These are phyloP conservation scores for Nixonia krombeini DNA, from an alignment of 1,140 invertebrate genomes.

Conservation along the genomic window DNA sequence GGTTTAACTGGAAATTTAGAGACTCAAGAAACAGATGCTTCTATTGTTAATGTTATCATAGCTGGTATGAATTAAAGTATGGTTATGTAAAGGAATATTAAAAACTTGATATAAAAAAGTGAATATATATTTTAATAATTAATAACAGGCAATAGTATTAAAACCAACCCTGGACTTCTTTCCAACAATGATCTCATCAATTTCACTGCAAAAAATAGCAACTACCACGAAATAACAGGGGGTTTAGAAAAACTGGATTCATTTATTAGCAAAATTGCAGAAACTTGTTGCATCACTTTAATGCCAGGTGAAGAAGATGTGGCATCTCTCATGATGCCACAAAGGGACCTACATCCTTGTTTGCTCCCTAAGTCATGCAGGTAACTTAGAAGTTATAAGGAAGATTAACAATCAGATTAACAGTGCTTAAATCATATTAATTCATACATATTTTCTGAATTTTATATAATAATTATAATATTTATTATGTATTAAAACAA, in stretches of 20 bases:
- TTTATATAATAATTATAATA: not conserved
- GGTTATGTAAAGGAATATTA: too few species aligned
- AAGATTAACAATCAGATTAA: too few species aligned
- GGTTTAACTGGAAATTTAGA: conserved; percentile 77
- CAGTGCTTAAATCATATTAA: too few species aligned
- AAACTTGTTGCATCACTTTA: conserved; percentile 78
- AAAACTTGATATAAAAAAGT: too few species aligned
- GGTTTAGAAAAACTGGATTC: conserved; percentile 78
- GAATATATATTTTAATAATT: conserved; percentile 1
- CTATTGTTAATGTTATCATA: conserved; percentile 82
- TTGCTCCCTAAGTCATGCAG: conserved; percentile 73
- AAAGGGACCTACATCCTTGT: conserved; percentile 91
- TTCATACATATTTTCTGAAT: conserved; percentile 32
- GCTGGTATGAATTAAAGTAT: conserved; percentile 69
- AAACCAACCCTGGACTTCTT: conserved; percentile 16
- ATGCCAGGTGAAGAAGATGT: conserved; percentile 93
- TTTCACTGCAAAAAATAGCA: conserved; percentile 11
- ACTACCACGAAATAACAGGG: conserved; percentile 61
- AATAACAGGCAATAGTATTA: conserved; percentile 61
- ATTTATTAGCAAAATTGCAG: conserved; percentile 73
- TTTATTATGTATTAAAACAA: not conserved
- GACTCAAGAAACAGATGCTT: conserved; percentile 76
- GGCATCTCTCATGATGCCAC: conserved; percentile 88
- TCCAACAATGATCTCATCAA: conserved; percentile 2
- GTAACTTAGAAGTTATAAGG: too few species aligned